Evolutionary conservation across 2,797 vertebrate species (phyloP), one percentile per base, ranked within the genome.

Genomic region (Thalassophryne amazonica): DNA sequence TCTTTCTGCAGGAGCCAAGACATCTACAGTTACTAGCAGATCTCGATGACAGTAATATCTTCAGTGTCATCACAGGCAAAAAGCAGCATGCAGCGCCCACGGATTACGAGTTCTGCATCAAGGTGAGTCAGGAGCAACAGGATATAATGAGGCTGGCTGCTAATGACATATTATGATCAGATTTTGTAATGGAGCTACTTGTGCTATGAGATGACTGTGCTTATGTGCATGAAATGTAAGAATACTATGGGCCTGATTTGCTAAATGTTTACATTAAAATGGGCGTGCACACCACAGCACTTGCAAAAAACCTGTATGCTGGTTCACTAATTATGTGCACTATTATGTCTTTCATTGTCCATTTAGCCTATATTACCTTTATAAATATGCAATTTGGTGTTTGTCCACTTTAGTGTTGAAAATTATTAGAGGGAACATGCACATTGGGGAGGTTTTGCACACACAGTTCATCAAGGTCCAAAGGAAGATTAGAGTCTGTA

Each of bases 41-140:
- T 84, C 77, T 98, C 43, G 95, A 98, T 70, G 96, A 97, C 68
- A 95, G 92, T 86, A 94, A 92, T 85, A 79, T 98, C 80, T 99
- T 95, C 86, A 94, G 91, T 0, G 81, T 97, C 78, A 90, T 89
- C 56, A 82, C 93, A 2, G 91, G 93, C 66, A 96, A 92, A 80
- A 98, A 98, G 85, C 84, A 94, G 66, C 93, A 97, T 50, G 85
- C 86, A 11, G 92, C 95, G 0, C 97, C 97, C 24, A 94, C 95
- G n/a, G 96, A 99, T 69, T 94, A 89, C 6, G 92, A 90, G 60
- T 96, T 99, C 89, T 97, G 97, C 72, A 94, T 99, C 80, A 99
- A 98, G 94, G 96, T 99, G 90, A 73, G 80, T 36, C 20, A 57
- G 25, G 10, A 19, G 13, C 30, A 38, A 50, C 35, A 38, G 32